A percentile compares a stretch with the other conserved stretches of the same genome.
Evolutionary conservation across 1,140 invertebrate species (phyloP).

Genomic region (Aradophagus sp.): DNA sequence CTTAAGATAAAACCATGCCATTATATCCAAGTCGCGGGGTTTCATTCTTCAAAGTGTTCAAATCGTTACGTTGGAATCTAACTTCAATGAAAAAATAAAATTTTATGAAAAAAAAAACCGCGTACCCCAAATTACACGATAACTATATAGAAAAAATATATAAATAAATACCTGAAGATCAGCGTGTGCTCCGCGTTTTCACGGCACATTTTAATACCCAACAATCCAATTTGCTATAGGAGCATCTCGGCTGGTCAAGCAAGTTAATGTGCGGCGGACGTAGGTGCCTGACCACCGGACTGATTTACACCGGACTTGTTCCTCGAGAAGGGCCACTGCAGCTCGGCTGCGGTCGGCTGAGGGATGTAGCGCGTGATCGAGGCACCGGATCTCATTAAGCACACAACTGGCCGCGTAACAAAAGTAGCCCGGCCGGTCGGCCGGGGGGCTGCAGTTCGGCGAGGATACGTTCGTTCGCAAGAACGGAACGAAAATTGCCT

Average conservation of each 20-base stretch:
- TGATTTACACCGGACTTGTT: slow-evolving; percentile 71
- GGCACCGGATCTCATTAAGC: slow-evolving; percentile 61
- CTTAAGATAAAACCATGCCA: no score
- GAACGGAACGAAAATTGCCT: neutral
- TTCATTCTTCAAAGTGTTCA: no score
- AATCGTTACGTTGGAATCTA: no score
- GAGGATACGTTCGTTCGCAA: slow-evolving; percentile 22
- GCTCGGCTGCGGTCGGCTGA: slow-evolving; percentile 67
- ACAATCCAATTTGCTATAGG: slow-evolving; percentile 58
- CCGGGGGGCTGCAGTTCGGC: slow-evolving; percentile 11
- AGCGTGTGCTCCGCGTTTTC: no score
- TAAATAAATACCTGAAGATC: no score
- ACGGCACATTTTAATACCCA: no score
- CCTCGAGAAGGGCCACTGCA: slow-evolving; percentile 57
- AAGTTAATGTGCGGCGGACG: slow-evolving; percentile 69
- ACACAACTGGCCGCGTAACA: slow-evolving; percentile 53
- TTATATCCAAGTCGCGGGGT: no score
- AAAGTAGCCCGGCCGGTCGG: slow-evolving; percentile 21
- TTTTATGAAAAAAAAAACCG: no score
- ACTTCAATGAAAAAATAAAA: no score
- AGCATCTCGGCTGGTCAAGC: slow-evolving; percentile 60
- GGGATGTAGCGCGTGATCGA: slow-evolving; percentile 69
- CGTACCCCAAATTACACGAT: no score
- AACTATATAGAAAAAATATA: no score
- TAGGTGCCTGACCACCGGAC: slow-evolving; percentile 65